These are phyloP conservation scores for Tragelaphus imberbis DNA, from an alignment of 2,113 vertebrate genomes.

Conservation along the genomic window DNA sequence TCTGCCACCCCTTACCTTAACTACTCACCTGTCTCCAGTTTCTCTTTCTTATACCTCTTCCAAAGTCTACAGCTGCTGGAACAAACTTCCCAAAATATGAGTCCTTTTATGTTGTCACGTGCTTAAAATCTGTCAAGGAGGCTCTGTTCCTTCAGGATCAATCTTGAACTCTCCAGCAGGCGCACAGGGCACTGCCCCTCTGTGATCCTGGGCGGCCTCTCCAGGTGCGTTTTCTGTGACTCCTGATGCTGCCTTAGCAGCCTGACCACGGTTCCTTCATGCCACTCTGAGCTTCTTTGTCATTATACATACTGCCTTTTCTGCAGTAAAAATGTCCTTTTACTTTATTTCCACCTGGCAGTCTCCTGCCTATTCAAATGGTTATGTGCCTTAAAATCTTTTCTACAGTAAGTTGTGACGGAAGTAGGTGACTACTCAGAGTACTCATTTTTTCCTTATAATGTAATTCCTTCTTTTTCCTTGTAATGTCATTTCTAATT, in stretches of 20 bases:
- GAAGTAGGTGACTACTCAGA: not conserved
- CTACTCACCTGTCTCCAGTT: not conserved
- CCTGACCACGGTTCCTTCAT: not conserved
- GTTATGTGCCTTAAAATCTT: not conserved
- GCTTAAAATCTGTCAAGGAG: not conserved
- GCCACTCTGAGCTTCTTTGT: not conserved
- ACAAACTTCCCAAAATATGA: not conserved
- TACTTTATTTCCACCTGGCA: not conserved
- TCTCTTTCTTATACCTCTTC: not conserved
- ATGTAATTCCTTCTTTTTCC: not conserved
- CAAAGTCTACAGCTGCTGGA: not conserved
- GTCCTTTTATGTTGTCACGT: not conserved
- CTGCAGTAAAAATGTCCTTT: not conserved
- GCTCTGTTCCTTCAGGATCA: not conserved
- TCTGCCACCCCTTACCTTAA: not conserved
- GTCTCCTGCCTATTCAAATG: not conserved
- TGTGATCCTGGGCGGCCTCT: not conserved
- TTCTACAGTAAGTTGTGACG: not conserved
- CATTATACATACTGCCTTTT: not conserved
- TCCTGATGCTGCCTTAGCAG: not conserved
- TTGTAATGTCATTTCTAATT: not conserved
- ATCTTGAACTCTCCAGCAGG: not conserved
- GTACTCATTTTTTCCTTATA: not conserved
- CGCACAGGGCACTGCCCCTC: not conserved
- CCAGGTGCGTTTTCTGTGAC: too few species aligned